Percentiles rank a stretch among this genome's conserved stretches.
phyloP scores from a whole-genome alignment of 2,797 vertebrate genomes.

The Sebastes flavidus region DNA sequence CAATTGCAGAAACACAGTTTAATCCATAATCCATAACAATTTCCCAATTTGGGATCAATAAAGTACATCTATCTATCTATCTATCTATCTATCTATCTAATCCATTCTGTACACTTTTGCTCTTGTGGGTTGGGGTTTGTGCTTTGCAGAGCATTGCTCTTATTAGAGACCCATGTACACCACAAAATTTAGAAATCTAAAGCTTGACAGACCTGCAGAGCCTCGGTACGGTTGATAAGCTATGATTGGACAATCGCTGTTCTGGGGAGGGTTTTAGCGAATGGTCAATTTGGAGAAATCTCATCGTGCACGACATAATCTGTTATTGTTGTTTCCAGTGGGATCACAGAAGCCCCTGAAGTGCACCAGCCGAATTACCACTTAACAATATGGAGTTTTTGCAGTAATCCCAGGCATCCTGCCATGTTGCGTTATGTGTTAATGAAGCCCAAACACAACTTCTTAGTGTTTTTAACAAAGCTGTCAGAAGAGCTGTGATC shows the following conservation, averaged over 20 bases:
- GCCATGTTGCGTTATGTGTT: conserved; percentile 19
- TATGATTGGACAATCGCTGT: not conserved
- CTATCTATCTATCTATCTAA: too few relatives aligned
- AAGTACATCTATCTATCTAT: too few relatives aligned
- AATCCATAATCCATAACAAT: too few relatives aligned
- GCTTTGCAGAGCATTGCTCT: too few relatives aligned
- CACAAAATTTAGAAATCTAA: not conserved
- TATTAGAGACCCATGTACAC: not conserved
- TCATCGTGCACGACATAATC: not conserved
- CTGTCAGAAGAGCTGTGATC: conserved; percentile 60
- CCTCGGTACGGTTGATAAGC: not conserved
- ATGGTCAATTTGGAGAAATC: not conserved
- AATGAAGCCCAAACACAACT: conserved; percentile 26
- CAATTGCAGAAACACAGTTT: too few relatives aligned
- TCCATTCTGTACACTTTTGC: too few relatives aligned
- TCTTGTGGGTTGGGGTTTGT: too few relatives aligned
- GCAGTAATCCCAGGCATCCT: conserved; percentile 31
- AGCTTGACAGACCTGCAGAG: not conserved
- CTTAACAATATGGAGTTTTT: conserved; percentile 3
- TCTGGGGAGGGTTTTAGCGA: not conserved
- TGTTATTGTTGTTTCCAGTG: not conserved
- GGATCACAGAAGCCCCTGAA: conserved; percentile 1
- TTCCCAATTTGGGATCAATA: too few relatives aligned
- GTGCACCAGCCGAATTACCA: not conserved
- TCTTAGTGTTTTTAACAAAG: conserved; percentile 51